Base-by-base conservation (phyloP, 1,140 invertebrate species). In the Aphelenchoides avenae region DNA sequence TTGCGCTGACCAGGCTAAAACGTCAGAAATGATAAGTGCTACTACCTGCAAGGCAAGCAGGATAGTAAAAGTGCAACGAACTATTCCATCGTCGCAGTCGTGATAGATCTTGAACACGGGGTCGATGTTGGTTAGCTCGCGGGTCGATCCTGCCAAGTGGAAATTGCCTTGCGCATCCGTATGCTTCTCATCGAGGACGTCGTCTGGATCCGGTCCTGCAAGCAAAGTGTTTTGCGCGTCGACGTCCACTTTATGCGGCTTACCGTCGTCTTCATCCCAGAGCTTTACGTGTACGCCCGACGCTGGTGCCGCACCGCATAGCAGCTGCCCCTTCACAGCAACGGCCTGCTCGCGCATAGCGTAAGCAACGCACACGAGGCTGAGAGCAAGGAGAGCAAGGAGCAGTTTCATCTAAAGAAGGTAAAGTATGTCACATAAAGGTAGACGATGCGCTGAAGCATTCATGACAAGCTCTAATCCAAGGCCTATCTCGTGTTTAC, bases 21-120 rank as follows among this genome's bases (percentile, higher is more conserved):
- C 40, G 13, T 51, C 29, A 11, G n/a, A 11, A 11, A 27, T 61
- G 48, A 34, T 7, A 27, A 13, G 40, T 56, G 11, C 4, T 15
- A 18, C 33, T 5, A n/a, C 44, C 41, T 26, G n/a, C n/a, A n/a
- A n/a, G n/a, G n/a, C n/a, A n/a, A n/a, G n/a, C n/a, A n/a, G n/a
- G n/a, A n/a, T n/a, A 42, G 43, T 20, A 9, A 2, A 37, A 34
- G 18, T 13, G 4, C 5, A 22, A n/a, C 24, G 20, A 67, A 61
- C 66, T 27, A 66, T 68, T 49, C 68, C 70, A 52, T 71, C 70
- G 41, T 73, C 68, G 44, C 71, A 71, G 37, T 71, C 70, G 47
- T 71, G 70, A 52, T 74, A 59, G n/a, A 59, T 63, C 46, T 59
- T 59, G 11, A 59, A 29, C n/a, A 59, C 68, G 6, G 69, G 69